Conservation (phyloP, 1,140 invertebrate genomes). For the Druon quercuslanigerum region DNA sequence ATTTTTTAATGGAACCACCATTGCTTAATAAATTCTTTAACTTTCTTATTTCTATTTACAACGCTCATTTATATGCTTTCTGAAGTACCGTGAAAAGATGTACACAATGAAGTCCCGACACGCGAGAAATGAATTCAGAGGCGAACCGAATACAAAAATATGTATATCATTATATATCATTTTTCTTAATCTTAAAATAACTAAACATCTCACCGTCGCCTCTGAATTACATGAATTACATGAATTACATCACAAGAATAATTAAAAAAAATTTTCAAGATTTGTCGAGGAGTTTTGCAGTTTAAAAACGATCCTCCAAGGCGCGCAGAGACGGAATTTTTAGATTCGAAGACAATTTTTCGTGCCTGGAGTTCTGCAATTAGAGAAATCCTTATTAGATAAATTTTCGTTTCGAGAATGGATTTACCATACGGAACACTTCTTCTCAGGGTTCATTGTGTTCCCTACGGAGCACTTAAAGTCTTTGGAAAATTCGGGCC, state of each 20-base stretch:
- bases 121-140: no score
- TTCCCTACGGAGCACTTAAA: conserved; percentile 79
- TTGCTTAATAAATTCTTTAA: neutral
- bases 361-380: neutral
- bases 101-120: neutral
- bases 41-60: conserved; percentile 17
- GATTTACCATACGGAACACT: conserved; percentile 72
- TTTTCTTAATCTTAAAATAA: no score
- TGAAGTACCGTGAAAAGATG: neutral
- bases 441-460: conserved; percentile 81
- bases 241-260: no score
- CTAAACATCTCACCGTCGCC: no score
- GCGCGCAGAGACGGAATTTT: neutral
- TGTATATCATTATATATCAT: no score
- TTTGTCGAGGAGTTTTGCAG: neutral
- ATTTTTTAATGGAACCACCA: no score
- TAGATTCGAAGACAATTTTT: neutral
- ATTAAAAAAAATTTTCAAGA: neutral
- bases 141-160: no score
- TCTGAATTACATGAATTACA: no score
- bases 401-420: neutral
- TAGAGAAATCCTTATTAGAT: neutral
- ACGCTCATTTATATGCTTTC: neutral
- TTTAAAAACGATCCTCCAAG: neutral
- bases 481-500: conserved; percentile 79